A percentile compares a stretch with the other conserved stretches of the same genome.
phyloP scores from a whole-genome alignment of 2,888 invertebrate genomes.

The Ophonus ardosiacus region DNA sequence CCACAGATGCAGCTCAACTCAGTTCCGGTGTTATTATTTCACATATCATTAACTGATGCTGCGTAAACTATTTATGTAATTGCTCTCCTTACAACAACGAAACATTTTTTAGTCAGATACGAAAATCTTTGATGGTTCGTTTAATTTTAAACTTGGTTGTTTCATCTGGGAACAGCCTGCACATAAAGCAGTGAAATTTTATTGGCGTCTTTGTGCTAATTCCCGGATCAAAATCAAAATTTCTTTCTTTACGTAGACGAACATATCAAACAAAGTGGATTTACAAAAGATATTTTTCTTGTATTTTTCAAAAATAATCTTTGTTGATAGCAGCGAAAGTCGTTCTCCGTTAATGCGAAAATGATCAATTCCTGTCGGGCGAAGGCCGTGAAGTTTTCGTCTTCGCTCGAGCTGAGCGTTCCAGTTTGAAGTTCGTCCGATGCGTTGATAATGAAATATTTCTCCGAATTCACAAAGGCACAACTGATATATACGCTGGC shows the following conservation, averaged over 20 bases:
- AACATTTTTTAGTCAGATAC: too few species aligned
- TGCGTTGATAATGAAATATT: slow-evolving; percentile 57
- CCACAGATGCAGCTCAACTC: too few species aligned
- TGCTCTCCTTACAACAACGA: too few species aligned
- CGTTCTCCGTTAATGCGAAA: slow-evolving; percentile 20
- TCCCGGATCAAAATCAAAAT: not conserved
- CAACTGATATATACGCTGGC: slow-evolving; percentile 55
- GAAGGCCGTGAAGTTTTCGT: not conserved
- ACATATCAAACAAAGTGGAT: not conserved
- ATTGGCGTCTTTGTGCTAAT: too few species aligned
- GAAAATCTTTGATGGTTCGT: too few species aligned
- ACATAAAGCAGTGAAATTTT: too few species aligned
- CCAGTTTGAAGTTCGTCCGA: slow-evolving; percentile 30
- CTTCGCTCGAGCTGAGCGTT: not conserved
- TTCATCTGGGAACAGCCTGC: too few species aligned
- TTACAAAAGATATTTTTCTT: not conserved
- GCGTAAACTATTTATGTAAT: too few species aligned
- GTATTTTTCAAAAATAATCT: not conserved
- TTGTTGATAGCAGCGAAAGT: not conserved
- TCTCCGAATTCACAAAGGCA: slow-evolving; percentile 58
- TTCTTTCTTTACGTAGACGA: not conserved
- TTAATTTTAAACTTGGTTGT: too few species aligned
- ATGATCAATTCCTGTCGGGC: slow-evolving; percentile 26
- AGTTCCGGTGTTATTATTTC: too few species aligned
- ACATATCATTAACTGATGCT: too few species aligned